Evolutionary conservation across 2,888 invertebrate genomes (phyloP).

Genomic region (Eustalomyia histrio): DNA sequence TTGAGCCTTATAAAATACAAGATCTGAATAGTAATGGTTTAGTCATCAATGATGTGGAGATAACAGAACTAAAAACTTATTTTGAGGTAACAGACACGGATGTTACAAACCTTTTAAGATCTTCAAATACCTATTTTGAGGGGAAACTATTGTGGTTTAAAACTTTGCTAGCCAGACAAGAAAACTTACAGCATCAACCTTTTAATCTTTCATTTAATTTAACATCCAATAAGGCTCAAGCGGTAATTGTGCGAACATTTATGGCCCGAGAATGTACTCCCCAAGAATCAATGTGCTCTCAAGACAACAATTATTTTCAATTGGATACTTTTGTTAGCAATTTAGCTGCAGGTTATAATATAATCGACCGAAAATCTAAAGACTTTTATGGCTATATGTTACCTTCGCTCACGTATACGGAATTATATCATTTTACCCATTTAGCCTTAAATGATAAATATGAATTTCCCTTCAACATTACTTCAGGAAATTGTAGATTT

Average conservation of each 20-base stretch:
- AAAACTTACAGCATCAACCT: constrained; percentile 84
- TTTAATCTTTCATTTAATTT: constrained; percentile 83
- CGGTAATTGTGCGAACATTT: constrained; percentile 83
- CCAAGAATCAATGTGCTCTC: neutral
- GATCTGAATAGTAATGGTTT: constrained; percentile 82
- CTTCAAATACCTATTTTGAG: constrained; percentile 61
- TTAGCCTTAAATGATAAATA: constrained; percentile 79
- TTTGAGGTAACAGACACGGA: constrained; percentile 83
- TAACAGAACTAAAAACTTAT: constrained; percentile 84
- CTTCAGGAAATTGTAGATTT: constrained; percentile 81
- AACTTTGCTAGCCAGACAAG: constrained; percentile 80
- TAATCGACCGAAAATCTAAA: constrained; percentile 66
- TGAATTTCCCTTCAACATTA: constrained; percentile 77
- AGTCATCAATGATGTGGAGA: constrained; percentile 82
- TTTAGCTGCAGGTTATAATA: constrained; percentile 80
- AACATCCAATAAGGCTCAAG: constrained; percentile 81
- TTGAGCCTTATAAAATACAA: constrained; percentile 80
- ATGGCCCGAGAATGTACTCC: constrained; percentile 76
- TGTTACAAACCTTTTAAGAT: constrained; percentile 76
- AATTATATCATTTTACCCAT: constrained; percentile 79
- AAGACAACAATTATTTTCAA: constrained; percentile 73
- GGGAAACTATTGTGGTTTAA: constrained; percentile 68
- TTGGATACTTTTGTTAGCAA: constrained; percentile 83
- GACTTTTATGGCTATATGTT: constrained; percentile 78
- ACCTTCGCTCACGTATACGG: constrained; percentile 80